Percentiles rank a stretch among this genome's conserved stretches.
phyloP scores from a whole-genome alignment of 2,888 invertebrate genomes.

The Stenodema calcarata region DNA sequence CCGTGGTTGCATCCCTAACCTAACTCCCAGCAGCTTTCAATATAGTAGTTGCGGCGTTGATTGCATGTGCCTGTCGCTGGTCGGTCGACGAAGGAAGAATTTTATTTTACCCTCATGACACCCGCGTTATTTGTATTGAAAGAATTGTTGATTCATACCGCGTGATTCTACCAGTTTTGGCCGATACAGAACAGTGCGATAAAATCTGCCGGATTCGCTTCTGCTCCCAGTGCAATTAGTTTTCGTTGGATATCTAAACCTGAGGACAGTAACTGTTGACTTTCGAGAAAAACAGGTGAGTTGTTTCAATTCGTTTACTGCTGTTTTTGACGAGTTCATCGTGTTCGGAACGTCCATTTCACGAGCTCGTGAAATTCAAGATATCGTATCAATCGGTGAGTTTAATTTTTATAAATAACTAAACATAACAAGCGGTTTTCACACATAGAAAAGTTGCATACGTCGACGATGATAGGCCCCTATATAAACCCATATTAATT shows the following conservation, averaged over 20 bases:
- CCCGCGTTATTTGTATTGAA: background rate
- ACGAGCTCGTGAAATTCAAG: too few relatives aligned
- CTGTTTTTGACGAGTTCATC: too few relatives aligned
- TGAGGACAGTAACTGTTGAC: background rate
- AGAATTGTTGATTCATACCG: background rate
- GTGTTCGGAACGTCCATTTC: too few relatives aligned
- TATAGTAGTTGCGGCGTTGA: background rate
- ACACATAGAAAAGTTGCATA: too few relatives aligned
- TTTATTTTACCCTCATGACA: background rate
- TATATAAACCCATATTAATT: too few relatives aligned
- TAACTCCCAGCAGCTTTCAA: background rate
- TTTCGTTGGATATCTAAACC: background rate
- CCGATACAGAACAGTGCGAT: background rate
- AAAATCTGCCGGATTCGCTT: background rate
- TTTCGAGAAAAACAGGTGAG: background rate
- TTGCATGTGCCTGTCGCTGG: background rate
- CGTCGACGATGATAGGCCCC: too few relatives aligned
- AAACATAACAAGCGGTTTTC: too few relatives aligned
- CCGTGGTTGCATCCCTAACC: background rate
- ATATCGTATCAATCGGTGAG: too few relatives aligned
- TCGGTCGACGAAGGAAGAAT: too few relatives aligned
- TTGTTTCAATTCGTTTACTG: too few relatives aligned
- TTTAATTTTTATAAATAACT: too few relatives aligned
- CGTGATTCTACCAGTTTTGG: background rate
- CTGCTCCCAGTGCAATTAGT: background rate